phyloP scores from a whole-genome alignment of 2,888 invertebrate genomes.

The Subacronicta megacephala region DNA sequence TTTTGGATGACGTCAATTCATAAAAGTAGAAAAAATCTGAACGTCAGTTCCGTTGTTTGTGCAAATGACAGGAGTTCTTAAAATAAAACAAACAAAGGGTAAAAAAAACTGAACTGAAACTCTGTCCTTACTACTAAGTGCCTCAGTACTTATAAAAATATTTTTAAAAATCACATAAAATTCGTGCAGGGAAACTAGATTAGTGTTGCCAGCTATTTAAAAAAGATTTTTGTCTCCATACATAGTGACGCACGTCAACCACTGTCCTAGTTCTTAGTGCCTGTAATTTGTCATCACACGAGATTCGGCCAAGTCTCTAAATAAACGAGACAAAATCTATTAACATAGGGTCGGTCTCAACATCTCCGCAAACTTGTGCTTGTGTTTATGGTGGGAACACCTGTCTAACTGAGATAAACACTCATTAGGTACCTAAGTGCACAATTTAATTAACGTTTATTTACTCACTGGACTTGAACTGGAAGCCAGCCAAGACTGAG shows the following conservation, averaged over 20 bases:
- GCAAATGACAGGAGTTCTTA: constrained; percentile 53
- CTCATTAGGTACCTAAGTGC: constrained; percentile 44
- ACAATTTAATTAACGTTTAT: constrained; percentile 55
- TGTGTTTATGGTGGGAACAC: constrained; percentile 69
- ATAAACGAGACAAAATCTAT: constrained; percentile 59
- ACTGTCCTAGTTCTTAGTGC: constrained; percentile 22
- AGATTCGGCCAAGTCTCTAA: constrained; percentile 57
- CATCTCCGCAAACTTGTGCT: constrained; percentile 66
- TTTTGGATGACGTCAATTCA: constrained; percentile 48
- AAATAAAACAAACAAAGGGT: constrained; percentile 39
- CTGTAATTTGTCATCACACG: constrained; percentile 57
- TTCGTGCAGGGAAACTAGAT: too few relatives aligned
- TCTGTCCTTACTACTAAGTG: too few relatives aligned
- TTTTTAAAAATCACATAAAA: too few relatives aligned
- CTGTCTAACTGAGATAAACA: constrained; percentile 67
- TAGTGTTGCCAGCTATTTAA: constrained; percentile 14
- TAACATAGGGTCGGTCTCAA: constrained; percentile 70
- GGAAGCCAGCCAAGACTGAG: constrained; percentile 9
- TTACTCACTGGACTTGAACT: constrained; percentile 28
- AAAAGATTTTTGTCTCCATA: constrained; percentile 20
- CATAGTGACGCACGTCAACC: constrained; percentile 40
- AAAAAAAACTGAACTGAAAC: constrained; percentile 10
- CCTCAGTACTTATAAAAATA: too few relatives aligned
- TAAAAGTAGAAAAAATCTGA: constrained; percentile 45
- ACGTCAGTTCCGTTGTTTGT: constrained; percentile 44